Conservation (phyloP, 2,113 vertebrate genomes). For the Pandion haliaetus region DNA sequence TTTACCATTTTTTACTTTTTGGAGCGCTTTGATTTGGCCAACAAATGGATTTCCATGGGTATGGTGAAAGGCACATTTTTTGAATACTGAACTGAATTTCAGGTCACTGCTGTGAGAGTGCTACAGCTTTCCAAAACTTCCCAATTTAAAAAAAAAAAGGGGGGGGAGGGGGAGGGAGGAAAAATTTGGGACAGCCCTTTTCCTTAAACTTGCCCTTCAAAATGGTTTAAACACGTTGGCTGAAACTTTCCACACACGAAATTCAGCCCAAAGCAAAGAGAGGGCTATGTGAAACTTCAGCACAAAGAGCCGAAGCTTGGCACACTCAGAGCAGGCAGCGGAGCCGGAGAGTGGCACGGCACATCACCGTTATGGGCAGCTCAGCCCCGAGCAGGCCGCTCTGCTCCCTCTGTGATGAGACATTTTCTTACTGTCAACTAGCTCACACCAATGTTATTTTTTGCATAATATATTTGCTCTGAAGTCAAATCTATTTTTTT, state of each 20-base stretch:
- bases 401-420: fast-evolving
- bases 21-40: background rate
- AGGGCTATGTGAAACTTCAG: background rate
- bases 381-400: fast-evolving
- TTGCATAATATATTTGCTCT: background rate
- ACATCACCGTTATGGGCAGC: background rate
- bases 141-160: background rate
- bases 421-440: background rate
- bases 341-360: background rate
- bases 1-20: background rate
- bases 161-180: too few species aligned
- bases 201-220: background rate
- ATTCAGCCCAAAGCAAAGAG: conserved; percentile 5
- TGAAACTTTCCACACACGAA: background rate
- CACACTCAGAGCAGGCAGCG: fast-evolving
- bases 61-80: background rate
- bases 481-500: background rate
- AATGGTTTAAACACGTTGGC: background rate
- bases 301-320: background rate
- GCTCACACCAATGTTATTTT: fast-evolving
- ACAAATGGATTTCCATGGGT: background rate
- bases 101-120: background rate
- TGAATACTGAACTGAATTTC: background rate
- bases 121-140: background rate
- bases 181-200: background rate